Percentiles rank a stretch among this genome's conserved stretches.
phyloP scores from a whole-genome alignment of 92 coral and sea anemone genomes.

The Epizoanthus stellaris region DNA sequence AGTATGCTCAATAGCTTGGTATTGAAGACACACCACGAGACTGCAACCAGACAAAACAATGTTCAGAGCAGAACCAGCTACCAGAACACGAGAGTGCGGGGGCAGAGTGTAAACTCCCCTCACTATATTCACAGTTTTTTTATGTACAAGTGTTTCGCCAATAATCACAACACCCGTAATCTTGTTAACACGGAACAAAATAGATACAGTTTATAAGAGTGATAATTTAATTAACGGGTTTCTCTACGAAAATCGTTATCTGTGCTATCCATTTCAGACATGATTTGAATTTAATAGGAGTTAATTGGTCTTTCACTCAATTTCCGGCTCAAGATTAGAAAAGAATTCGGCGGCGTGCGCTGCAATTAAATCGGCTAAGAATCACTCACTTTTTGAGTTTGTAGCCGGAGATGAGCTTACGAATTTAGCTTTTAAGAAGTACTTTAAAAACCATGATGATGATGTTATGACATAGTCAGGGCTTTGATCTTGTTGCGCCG shows the following conservation, averaged over 20 bases:
- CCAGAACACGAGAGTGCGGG: too few relatives aligned
- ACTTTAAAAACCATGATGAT: too few relatives aligned
- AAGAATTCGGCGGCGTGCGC: background rate
- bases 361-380: too few relatives aligned
- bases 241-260: constrained; percentile 28
- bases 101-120: too few relatives aligned
- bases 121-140: too few relatives aligned
- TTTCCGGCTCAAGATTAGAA: constrained; percentile 35
- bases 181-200: constrained; percentile 15
- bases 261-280: constrained; percentile 12
- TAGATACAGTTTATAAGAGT: constrained; percentile 5
- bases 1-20: background rate
- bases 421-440: too few relatives aligned
- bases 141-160: background rate
- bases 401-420: too few relatives aligned
- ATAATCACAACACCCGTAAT: constrained; percentile 12
- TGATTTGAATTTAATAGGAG: constrained; percentile 20
- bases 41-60: background rate
- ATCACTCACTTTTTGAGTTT: too few relatives aligned
- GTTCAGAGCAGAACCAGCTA: too few relatives aligned
- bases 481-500: background rate
- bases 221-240: constrained; percentile 40
- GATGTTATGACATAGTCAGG: background rate
- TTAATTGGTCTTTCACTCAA: constrained; percentile 25
- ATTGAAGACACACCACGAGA: background rate